Base-by-base conservation (phyloP, 2,797 vertebrate species). In the Harpagifer antarcticus region DNA sequence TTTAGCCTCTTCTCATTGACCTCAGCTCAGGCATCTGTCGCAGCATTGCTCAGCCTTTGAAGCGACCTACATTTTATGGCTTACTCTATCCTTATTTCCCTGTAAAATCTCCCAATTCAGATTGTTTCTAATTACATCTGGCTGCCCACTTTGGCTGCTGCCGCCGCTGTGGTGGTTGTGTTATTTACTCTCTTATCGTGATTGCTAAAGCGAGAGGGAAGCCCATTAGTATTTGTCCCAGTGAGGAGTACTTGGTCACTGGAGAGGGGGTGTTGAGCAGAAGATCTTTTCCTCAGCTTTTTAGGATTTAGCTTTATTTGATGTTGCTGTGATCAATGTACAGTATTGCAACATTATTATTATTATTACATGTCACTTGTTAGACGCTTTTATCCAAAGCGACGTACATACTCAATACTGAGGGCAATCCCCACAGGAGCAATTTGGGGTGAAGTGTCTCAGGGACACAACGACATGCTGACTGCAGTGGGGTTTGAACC, bases 21-120 rank as follows among this genome's bases (percentile, higher is more conserved):
- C 83, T 73, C 68, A 45, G 60, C 47, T 8, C 48, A 10, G 68
- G 68, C 83, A 83, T 90, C 87, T 89, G 82, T 86, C 81, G 70
- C 64, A 8, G 66, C 72, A 4, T 61, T 62, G 81, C 87, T 84
- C 75, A 65, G 74, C 59, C 79, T 44, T 59, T 37, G 17, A 45
- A 37, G n/a, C 12, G 69, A 83, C 89, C 87, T 86, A 86, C 40
- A 37, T 83, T 83, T 71, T 58, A 40, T 43, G 27, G 12, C 55
- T 76, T 47, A 19, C 68, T 57, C 74, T 65, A 40, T 75, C 82
- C 50, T 85, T 23, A 60, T 81, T 73, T 81, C 65, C 56, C 64
- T 53, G 27, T 49, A 50, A 84, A 79, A 71, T 45, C 59, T 66
- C 48, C 27, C 47, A 71, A 52, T 72, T 71, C 40, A 11, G 47